Evolutionary conservation across 2,113 vertebrate species (phyloP), one percentile per base, ranked within the genome.

Genomic region (Perognathus longimembris): DNA sequence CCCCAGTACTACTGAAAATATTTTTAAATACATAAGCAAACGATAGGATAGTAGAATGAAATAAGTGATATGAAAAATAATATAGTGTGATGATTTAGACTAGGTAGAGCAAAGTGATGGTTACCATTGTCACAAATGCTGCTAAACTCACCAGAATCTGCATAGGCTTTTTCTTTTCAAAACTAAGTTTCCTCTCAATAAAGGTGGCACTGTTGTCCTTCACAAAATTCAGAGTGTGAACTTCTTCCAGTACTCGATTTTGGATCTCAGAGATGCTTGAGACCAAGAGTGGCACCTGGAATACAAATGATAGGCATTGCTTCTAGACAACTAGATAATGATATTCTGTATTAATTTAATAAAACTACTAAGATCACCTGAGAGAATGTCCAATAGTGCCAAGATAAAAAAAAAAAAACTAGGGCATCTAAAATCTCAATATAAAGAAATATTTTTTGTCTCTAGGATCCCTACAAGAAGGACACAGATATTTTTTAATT

Each of bases 141-240:
- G n/a, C 11, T 24, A 69, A 83, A 97, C 98, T 98, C 97, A 99
- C 99, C 45, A 3, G 91, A 69, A 82, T 91, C 88, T 97, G 96
- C 71, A 88, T 63, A 54, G 95, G 81, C 96, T 98, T 99, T 97
- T 98, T 99, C 97, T 98, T 99, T 97, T 99, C 99, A 93, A 99
- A 98, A 97, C 99, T 99, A 96, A 99, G 97, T 97, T 99, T 99
- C 86, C 98, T 98, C 95, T 99, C 99, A 97, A 99, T 99, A 96
- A 99, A 99, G 12, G 98, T 98, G 73, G 88, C 81, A 80, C 90
- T 96, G 74, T 98, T 99, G 50, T 99, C 99, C 94, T 98, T 99
- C 71, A 99, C 98, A 96, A 99, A 99, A 63, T 96, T 97, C 96
- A 99, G 97, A 96, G 98, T 99, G 80, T 99, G 98, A 96, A 99